Evolutionary conservation across 1,140 invertebrate species (phyloP).

Genomic region (Drosophila oshimai): DNA sequence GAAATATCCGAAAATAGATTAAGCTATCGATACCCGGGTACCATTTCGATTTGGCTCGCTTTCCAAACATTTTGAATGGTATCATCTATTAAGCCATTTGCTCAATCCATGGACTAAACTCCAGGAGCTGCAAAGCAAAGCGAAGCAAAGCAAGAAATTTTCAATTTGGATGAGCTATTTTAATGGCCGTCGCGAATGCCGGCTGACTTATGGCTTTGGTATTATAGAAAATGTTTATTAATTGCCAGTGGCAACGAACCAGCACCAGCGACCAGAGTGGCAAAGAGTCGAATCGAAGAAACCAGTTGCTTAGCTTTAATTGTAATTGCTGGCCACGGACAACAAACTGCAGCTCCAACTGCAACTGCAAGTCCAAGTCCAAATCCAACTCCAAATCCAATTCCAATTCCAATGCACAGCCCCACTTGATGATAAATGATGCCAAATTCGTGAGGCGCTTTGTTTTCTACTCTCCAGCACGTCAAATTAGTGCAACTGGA

Average conservation of each 20-base stretch:
- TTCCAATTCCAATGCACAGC: slow-evolving; percentile 24
- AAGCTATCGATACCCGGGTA: slow-evolving; percentile 31
- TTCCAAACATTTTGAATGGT: slow-evolving; percentile 33
- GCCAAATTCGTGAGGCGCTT: slow-evolving; percentile 74
- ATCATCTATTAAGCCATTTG: slow-evolving; percentile 67
- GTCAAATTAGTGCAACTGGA: slow-evolving; percentile 63
- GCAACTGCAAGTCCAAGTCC: slow-evolving; percentile 8
- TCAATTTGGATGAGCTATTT: slow-evolving; percentile 73
- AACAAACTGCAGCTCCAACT: neutral
- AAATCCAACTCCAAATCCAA: slow-evolving; percentile 29
- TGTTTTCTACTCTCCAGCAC: slow-evolving; percentile 51
- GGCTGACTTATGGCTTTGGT: slow-evolving; percentile 35
- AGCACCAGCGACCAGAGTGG: slow-evolving; percentile 23
- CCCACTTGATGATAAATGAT: slow-evolving; percentile 69
- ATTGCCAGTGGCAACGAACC: slow-evolving; percentile 52
- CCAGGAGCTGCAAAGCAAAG: neutral
- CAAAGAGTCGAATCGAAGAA: slow-evolving; percentile 9
- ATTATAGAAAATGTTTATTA: slow-evolving; percentile 57
- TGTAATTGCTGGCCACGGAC: slow-evolving; percentile 38
- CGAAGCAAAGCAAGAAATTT: slow-evolving; percentile 36
- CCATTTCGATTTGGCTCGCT: slow-evolving; percentile 25
- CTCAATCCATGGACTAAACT: slow-evolving; percentile 9
- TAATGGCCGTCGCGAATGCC: slow-evolving; percentile 55
- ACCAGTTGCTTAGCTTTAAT: slow-evolving; percentile 50
- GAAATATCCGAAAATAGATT: neutral